Base-by-base conservation (phyloP, 2,113 vertebrate species). In the Scopus umbretta region DNA sequence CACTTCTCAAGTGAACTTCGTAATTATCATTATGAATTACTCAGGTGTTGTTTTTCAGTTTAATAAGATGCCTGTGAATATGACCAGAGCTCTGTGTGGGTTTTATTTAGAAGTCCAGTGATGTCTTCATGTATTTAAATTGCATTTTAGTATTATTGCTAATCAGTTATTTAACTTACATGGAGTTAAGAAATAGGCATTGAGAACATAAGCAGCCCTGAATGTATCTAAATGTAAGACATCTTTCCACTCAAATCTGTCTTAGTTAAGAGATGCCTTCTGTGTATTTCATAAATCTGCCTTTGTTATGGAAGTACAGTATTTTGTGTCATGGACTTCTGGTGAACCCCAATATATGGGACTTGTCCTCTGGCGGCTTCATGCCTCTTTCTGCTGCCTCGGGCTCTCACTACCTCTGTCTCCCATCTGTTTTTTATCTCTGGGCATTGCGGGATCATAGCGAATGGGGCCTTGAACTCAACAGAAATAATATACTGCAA, bases 361-460 rank as follows among this genome's bases (percentile, higher is more conserved):
- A 49, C 17, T 82, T 58, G 19, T 80, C 13, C 67, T 96, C 78
- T 94, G 52, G 14, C 26, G 29, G 78, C 34, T 81, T 71, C 18
- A 5, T 68, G 67, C 16, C 34, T 80, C 13, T 45, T 36, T 79
- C 13, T 32, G 73, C 43, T 81, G 5, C 16, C 36, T 66, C 50
- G 76, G 49, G 27, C n/a, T 25, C 21, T 75, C 1, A 0, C n/a
- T 79, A 20, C 7, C 13, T n/a, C 27, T 62, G 0, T 55, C 40
- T 55, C 5, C 34, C 72, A 7, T 53, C 47, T 74, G 19, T 6
- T 59, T 65, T 81, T 80, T 11, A 14, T 66, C 52, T 92, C 36
- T 76, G 81, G 70, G 16, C 6, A 12, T 59, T 42, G 13, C 38
- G 30, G 52, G 16, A 86, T 65, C 40, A 16, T 56, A 56, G 22